Conservation (phyloP, 2,113 vertebrate species). For the Bostrychus sinensis region DNA sequence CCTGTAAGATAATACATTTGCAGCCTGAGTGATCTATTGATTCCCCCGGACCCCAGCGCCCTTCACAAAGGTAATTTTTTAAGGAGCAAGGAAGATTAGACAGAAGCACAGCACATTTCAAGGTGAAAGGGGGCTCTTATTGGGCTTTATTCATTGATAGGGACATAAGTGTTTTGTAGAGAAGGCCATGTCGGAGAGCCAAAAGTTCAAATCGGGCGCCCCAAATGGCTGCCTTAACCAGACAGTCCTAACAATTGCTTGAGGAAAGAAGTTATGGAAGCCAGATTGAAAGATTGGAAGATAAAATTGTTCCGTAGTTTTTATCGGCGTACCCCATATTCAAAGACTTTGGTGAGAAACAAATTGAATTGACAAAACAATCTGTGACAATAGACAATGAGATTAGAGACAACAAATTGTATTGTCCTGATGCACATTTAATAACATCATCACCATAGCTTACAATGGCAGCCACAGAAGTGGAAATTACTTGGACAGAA, state of each 20-base stretch:
- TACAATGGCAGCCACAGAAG: too few relatives aligned
- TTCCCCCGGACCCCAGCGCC: constrained; percentile 60
- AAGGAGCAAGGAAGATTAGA: constrained; percentile 71
- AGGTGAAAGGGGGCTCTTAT: constrained; percentile 69
- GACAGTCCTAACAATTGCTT: background rate
- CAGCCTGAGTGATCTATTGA: constrained; percentile 81
- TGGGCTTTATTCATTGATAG: constrained; percentile 51
- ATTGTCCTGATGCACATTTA: background rate
- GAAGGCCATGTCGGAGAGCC: constrained; percentile 18
- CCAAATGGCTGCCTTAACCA: background rate
- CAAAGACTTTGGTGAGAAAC: background rate
- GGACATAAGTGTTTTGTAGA: constrained; percentile 38
- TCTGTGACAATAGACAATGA: background rate
- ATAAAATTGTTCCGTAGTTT: background rate
- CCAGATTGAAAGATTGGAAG: background rate
- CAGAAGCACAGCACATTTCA: constrained; percentile 69
- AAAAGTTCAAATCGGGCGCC: constrained; percentile 3
- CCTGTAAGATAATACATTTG: constrained; percentile 81
- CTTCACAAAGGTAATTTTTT: constrained; percentile 74
- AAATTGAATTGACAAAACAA: background rate
- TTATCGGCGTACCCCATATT: background rate
- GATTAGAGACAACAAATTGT: too few relatives aligned
- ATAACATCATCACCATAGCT: too few relatives aligned
- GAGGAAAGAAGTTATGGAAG: background rate
- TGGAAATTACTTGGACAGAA: too few relatives aligned